These are phyloP conservation scores for Mustela erminea DNA, from an alignment of 2,797 vertebrate genomes.

Conservation along the genomic window DNA sequence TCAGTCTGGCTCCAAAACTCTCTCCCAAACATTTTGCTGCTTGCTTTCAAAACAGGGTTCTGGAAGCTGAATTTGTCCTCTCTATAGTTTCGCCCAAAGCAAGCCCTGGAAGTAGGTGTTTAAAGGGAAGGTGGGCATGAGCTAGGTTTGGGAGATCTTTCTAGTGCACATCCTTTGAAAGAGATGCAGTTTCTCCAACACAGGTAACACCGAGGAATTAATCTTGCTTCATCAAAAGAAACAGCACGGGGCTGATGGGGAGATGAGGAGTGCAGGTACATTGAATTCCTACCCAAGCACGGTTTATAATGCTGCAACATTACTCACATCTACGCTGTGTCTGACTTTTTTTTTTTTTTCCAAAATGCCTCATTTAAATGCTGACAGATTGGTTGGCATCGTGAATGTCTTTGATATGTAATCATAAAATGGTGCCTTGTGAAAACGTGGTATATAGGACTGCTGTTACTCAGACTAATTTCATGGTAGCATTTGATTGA, in stretches of 20 bases:
- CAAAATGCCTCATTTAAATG: slow-evolving; percentile 79
- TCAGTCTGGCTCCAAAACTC: background rate
- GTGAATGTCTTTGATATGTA: slow-evolving; percentile 79
- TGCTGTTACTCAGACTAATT: slow-evolving; percentile 73
- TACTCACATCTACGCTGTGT: slow-evolving; percentile 54
- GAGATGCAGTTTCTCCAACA: background rate
- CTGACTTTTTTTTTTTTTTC: slow-evolving; percentile 72
- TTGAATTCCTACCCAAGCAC: slow-evolving; percentile 13
- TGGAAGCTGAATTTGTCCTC: background rate
- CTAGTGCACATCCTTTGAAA: background rate
- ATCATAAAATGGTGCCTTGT: slow-evolving; percentile 83
- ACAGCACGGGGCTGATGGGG: background rate
- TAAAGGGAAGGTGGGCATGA: background rate
- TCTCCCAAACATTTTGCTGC: background rate
- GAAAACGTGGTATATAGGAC: slow-evolving; percentile 79
- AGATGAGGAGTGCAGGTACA: background rate
- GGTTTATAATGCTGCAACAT: slow-evolving; percentile 31
- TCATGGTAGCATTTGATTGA: slow-evolving; percentile 72
- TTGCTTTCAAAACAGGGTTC: background rate
- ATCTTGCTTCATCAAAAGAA: background rate
- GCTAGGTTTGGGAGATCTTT: background rate
- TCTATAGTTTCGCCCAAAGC: background rate
- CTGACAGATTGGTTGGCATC: slow-evolving; percentile 85
- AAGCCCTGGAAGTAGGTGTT: background rate
- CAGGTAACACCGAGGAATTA: background rate